Percentiles rank a stretch among this genome's conserved stretches.
Evolutionary conservation across 1,140 invertebrate genomes (phyloP).

Genomic region (Eubasilissa regina): DNA sequence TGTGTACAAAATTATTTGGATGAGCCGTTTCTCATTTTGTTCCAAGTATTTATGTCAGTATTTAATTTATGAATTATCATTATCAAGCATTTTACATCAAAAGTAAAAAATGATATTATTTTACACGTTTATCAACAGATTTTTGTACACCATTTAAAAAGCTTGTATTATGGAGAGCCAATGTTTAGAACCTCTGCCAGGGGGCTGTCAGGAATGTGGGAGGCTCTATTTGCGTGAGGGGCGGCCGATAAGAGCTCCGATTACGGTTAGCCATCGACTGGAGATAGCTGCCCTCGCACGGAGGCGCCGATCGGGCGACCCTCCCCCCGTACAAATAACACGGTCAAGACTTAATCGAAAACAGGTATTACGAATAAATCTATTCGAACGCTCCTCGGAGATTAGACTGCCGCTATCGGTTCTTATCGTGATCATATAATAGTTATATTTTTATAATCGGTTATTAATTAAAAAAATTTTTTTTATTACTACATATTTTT

Average conservation of each 20-base stretch:
- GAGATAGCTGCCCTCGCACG: slow-evolving; percentile 38
- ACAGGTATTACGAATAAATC: slow-evolving; percentile 34
- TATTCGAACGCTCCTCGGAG: slow-evolving; percentile 16
- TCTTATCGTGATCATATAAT: no score
- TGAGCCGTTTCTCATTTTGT: no score
- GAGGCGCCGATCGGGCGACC: slow-evolving; percentile 8
- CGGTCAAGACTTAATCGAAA: slow-evolving; percentile 37
- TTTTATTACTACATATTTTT: no score
- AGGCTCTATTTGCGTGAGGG: slow-evolving; percentile 31
- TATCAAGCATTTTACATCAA: no score
- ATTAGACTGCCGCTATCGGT: not conserved
- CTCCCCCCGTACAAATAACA: slow-evolving; percentile 11
- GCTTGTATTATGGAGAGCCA: not conserved
- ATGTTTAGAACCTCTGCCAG: not conserved
- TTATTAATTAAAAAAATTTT: no score
- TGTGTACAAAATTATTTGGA: no score
- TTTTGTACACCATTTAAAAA: not conserved
- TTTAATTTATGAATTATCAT: no score
- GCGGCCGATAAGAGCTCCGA: slow-evolving; percentile 50
- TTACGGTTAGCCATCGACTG: slow-evolving; percentile 51
- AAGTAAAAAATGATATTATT: no score
- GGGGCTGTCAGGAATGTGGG: slow-evolving; percentile 30
- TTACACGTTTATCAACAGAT: no score
- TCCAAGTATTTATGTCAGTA: no score
- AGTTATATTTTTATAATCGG: no score